A percentile compares a stretch with the other conserved stretches of the same genome.
phyloP scores from a whole-genome alignment of 2,888 invertebrate species.

The Agriotes lineatus region DNA sequence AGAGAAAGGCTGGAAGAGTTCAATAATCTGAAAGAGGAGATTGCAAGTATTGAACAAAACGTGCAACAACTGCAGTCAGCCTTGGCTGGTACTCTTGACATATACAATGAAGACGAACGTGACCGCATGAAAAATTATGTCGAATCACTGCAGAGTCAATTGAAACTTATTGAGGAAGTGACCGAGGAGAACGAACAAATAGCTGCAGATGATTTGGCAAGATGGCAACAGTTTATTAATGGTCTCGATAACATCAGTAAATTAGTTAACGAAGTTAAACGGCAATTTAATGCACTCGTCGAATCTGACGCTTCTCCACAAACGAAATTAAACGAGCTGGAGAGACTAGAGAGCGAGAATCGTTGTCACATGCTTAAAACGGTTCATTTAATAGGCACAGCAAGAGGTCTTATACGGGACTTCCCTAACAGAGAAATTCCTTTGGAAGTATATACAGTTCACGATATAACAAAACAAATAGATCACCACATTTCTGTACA shows the following conservation, averaged over 20 bases:
- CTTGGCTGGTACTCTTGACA: slow-evolving; percentile 67
- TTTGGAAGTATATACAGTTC: slow-evolving; percentile 73
- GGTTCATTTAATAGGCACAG: slow-evolving; percentile 73
- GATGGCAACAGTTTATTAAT: slow-evolving; percentile 79
- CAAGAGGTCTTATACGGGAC: slow-evolving; percentile 74
- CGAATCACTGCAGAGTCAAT: slow-evolving; percentile 74
- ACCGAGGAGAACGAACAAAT: slow-evolving; percentile 72
- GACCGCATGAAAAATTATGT: slow-evolving; percentile 71
- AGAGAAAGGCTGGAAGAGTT: slow-evolving; percentile 73
- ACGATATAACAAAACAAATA: slow-evolving; percentile 77
- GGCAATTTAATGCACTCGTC: slow-evolving; percentile 70
- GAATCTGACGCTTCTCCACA: slow-evolving; percentile 76
- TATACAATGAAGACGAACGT: slow-evolving; percentile 66
- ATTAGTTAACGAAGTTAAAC: slow-evolving; percentile 68
- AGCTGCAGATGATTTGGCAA: slow-evolving; percentile 72
- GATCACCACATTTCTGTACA: slow-evolving; percentile 79
- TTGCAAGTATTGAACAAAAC: slow-evolving; percentile 75
- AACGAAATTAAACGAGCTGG: slow-evolving; percentile 77
- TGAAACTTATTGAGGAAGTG: slow-evolving; percentile 77
- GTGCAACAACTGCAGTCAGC: slow-evolving; percentile 74
- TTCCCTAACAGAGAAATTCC: slow-evolving; percentile 80
- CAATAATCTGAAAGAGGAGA: slow-evolving; percentile 75
- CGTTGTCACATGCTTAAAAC: slow-evolving; percentile 73
- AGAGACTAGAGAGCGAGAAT: slow-evolving; percentile 77
- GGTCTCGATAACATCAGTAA: slow-evolving; percentile 72